phyloP scores from a whole-genome alignment of 1,140 invertebrate genomes.

The Drosophila micromelanica region DNA sequence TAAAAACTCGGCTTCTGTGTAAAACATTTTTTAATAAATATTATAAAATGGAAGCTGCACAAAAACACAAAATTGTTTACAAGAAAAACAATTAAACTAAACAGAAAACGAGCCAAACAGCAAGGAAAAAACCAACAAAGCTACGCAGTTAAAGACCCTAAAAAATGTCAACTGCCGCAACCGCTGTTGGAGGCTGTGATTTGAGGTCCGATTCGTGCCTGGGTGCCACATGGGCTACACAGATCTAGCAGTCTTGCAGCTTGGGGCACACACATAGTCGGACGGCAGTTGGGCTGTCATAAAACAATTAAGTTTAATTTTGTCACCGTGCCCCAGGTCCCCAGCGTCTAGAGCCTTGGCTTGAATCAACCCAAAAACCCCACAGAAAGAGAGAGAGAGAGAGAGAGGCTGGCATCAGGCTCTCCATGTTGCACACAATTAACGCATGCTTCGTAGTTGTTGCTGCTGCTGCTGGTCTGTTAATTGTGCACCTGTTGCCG shows the following conservation, averaged over 20 bases:
- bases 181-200: conserved; percentile 30
- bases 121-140: conserved; percentile 39
- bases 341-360: conserved; percentile 3
- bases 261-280: conserved; percentile 13
- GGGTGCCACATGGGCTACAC: conserved; percentile 44
- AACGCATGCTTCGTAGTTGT: conserved; percentile 69
- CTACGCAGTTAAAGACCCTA: conserved; percentile 74
- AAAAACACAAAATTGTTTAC: conserved; percentile 70
- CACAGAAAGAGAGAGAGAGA: too few relatives aligned
- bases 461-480: conserved; percentile 39
- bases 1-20: conserved; percentile 74
- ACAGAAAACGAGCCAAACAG: conserved; percentile 30
- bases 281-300: conserved; percentile 64
- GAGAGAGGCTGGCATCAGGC: conserved; percentile 27
- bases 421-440: conserved; percentile 48
- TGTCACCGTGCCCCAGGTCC: conserved; percentile 68
- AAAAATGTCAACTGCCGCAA: conserved; percentile 72
- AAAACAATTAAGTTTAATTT: conserved; percentile 83
- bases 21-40: conserved; percentile 83
- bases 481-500: conserved; percentile 81
- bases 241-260: conserved; percentile 10
- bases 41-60: conserved; percentile 73
- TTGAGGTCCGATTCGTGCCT: conserved; percentile 10
- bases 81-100: conserved; percentile 77
- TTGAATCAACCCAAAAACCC: neutral